These are phyloP conservation scores for Drosophila insularis DNA, from an alignment of 1,140 invertebrate genomes.

Conservation along the genomic window DNA sequence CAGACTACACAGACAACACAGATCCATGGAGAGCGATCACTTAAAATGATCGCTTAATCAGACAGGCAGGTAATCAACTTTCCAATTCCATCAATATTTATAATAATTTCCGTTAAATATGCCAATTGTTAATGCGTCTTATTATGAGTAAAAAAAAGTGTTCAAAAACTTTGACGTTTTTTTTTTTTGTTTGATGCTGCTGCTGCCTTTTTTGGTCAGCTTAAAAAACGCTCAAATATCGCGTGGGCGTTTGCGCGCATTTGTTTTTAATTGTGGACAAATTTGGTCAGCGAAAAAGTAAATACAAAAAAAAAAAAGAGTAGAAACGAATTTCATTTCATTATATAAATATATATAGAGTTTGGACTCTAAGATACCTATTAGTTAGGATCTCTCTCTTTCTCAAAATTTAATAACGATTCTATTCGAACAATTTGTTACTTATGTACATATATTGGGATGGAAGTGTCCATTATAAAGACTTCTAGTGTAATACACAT, in stretches of 20 bases:
- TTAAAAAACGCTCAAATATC: slow-evolving; percentile 49
- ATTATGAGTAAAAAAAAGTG: slow-evolving; percentile 33
- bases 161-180: slow-evolving; percentile 28
- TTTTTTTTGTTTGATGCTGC: too few species aligned
- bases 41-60: neutral
- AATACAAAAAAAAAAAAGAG: slow-evolving; percentile 16
- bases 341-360: neutral
- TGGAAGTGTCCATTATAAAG: too few species aligned
- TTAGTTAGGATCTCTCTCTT: too few species aligned
- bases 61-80: slow-evolving; percentile 44
- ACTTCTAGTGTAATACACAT: too few species aligned
- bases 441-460: too few species aligned
- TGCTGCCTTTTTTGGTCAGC: slow-evolving; percentile 65
- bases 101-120: slow-evolving; percentile 79
- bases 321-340: neutral
- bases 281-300: slow-evolving; percentile 67
- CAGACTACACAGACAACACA: too few species aligned
- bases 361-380: neutral
- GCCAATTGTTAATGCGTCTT: slow-evolving; percentile 73
- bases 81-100: slow-evolving; percentile 69
- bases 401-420: too few species aligned
- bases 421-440: too few species aligned
- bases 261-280: slow-evolving; percentile 75
- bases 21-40: too few species aligned
- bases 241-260: slow-evolving; percentile 55